Conservation (phyloP, 2,113 vertebrate species). For the Phalacrocorax pelagicus region DNA sequence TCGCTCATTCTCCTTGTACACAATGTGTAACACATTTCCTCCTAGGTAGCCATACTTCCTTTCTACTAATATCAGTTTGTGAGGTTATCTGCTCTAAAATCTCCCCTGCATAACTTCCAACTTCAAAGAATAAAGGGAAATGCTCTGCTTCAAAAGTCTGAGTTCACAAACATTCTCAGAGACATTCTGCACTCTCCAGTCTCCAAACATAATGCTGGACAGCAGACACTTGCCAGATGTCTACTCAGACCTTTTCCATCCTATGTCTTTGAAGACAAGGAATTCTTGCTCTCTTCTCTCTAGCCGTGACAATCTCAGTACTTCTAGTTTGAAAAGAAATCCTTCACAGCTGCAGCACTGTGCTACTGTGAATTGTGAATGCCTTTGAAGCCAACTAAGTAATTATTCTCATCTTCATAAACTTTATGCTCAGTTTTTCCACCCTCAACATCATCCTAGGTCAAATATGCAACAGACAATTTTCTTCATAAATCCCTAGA, state of each 20-base stretch:
- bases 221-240: background rate
- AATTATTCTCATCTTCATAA: background rate
- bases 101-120: background rate
- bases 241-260: background rate
- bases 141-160: background rate
- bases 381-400: background rate
- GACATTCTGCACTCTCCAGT: background rate
- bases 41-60: background rate
- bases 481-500: background rate
- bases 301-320: too few species aligned
- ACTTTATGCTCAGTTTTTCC: background rate
- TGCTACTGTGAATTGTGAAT: rapidly evolving
- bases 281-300: background rate
- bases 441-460: background rate
- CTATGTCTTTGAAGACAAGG: background rate
- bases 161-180: background rate
- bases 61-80: background rate
- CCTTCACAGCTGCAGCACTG: background rate
- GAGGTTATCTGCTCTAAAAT: background rate
- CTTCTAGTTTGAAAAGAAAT: background rate
- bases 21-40: constrained; percentile 7
- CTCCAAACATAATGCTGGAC: background rate
- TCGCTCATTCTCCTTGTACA: constrained; percentile 56
- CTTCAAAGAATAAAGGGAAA: background rate
- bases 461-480: background rate